Conservation (phyloP, 2,888 invertebrate species). For the Drosophila borborema region DNA sequence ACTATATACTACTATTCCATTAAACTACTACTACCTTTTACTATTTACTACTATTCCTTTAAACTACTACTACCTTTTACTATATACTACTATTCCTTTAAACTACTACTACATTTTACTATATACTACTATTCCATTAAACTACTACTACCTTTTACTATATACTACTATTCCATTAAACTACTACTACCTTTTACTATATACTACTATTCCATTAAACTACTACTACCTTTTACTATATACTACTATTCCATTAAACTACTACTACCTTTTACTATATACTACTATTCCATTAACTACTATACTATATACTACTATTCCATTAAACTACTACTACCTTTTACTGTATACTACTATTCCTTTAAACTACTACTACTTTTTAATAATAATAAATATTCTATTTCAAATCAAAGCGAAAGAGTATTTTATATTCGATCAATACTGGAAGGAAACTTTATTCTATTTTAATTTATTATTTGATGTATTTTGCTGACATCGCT, state of each 20-base stretch:
- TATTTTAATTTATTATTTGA: not conserved
- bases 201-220: no score
- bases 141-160: not conserved
- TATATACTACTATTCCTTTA: not conserved
- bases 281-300: no score
- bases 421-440: not conserved
- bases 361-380: no score
- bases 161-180: no score
- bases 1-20: not conserved
- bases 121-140: not conserved
- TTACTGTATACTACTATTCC: not conserved
- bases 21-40: no score
- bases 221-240: not conserved
- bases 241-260: no score
- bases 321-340: no score
- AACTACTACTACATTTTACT: no score
- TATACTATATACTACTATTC: not conserved
- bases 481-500: slow-evolving; percentile 22
- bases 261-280: no score
- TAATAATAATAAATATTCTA: no score
- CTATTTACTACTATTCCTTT: not conserved
- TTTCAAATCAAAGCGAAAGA: not conserved
- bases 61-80: no score
- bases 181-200: not conserved
- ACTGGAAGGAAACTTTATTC: not conserved